A percentile compares a stretch with the other conserved stretches of the same genome.
These are phyloP conservation scores for Drosophila punjabiensis DNA, from an alignment of 1,140 invertebrate species.

Conservation along the genomic window DNA sequence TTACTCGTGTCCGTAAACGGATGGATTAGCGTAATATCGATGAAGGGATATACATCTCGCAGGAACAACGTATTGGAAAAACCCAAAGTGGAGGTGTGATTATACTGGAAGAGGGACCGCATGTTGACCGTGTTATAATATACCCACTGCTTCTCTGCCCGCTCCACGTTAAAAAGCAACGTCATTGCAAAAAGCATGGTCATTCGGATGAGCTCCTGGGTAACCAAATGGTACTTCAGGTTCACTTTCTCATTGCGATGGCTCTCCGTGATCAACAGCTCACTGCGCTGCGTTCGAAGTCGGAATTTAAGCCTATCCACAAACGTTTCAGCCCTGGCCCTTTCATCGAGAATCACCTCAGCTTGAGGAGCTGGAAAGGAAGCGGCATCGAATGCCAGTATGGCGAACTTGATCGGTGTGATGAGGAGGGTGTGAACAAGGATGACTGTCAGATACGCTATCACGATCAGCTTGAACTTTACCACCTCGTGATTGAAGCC, in stretches of 20 bases:
- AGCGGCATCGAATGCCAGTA: conserved; percentile 41
- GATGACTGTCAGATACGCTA: conserved; percentile 15
- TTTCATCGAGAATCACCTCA: not conserved
- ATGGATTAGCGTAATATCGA: conserved; percentile 35
- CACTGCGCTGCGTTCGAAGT: conserved; percentile 23
- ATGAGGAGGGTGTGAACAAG: conserved; percentile 27
- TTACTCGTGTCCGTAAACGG: conserved; percentile 35
- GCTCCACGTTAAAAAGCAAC: conserved; percentile 33
- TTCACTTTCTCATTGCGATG: conserved; percentile 68
- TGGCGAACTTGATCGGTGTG: conserved; percentile 39
- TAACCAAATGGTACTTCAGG: conserved; percentile 52
- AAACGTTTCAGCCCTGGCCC: conserved; percentile 15
- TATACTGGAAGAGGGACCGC: not conserved
- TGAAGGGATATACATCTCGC: conserved; percentile 43
- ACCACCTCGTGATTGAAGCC: conserved; percentile 40
- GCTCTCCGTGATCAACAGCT: conserved; percentile 43
- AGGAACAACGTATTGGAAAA: conserved; percentile 16
- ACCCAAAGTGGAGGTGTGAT: conserved; percentile 18
- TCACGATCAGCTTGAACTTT: conserved; percentile 37
- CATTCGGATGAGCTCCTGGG: conserved; percentile 56
- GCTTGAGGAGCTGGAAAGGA: conserved; percentile 28
- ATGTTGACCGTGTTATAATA: conserved; percentile 46
- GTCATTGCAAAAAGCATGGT: conserved; percentile 45
- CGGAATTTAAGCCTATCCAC: conserved; percentile 40
- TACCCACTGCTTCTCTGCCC: not conserved